A percentile compares a stretch with the other conserved stretches of the same genome.
Evolutionary conservation across 2,797 vertebrate species (phyloP).

Genomic region (Etheostoma perlongum): DNA sequence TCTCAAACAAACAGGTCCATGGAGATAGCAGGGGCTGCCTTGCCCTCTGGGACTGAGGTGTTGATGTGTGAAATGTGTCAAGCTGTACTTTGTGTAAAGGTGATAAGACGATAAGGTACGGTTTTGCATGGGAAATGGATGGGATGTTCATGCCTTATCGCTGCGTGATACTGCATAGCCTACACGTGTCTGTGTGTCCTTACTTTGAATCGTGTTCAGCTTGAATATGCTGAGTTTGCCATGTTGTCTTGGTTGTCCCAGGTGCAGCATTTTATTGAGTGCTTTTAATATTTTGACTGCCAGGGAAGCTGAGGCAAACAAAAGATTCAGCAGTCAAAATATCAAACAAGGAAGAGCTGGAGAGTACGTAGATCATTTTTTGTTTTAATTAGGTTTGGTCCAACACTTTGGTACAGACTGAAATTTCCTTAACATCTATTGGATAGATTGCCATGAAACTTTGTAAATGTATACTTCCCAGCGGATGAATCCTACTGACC

Average conservation of each 20-base stretch:
- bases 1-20: slow-evolving; percentile 39
- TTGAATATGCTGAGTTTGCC: neutral
- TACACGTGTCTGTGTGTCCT: slow-evolving; percentile 9
- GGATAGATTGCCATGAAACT: neutral
- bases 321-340: slow-evolving; percentile 42
- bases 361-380: neutral
- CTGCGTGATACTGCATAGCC: slow-evolving; percentile 2
- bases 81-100: slow-evolving; percentile 62
- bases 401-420: neutral
- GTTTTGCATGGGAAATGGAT: slow-evolving; percentile 61
- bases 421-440: neutral
- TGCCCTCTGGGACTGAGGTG: slow-evolving; percentile 40
- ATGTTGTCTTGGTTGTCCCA: neutral
- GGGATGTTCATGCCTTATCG: slow-evolving; percentile 37
- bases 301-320: slow-evolving; percentile 3
- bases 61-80: slow-evolving; percentile 71
- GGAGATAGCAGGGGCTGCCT: slow-evolving; percentile 21
- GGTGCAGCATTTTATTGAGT: neutral
- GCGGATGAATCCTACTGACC: neutral
- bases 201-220: neutral
- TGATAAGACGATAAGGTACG: slow-evolving; percentile 56
- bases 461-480: neutral
- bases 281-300: slow-evolving; percentile 42
- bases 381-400: neutral
- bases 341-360: slow-evolving; percentile 11